Evolutionary conservation across 2,797 vertebrate genomes (phyloP).

Genomic region (Halcyon smyrnensis): DNA sequence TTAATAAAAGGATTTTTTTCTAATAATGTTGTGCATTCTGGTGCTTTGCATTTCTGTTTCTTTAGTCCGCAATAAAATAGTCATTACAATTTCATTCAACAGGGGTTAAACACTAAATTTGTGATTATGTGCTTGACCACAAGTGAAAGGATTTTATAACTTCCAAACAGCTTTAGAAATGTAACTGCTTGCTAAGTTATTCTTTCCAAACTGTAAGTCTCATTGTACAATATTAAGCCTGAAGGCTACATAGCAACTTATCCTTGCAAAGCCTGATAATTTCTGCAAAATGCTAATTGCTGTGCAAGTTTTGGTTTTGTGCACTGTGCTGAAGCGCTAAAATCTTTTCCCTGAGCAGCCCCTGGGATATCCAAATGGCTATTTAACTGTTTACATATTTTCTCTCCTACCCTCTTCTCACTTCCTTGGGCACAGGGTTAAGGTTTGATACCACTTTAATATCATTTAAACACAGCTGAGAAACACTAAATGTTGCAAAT

Average conservation of each 20-base stretch:
- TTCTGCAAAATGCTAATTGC: neutral
- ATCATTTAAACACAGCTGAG: neutral
- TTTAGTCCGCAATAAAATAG: neutral
- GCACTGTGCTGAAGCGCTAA: neutral
- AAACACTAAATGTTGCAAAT: neutral
- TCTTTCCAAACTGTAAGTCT: neutral
- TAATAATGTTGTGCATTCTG: neutral
- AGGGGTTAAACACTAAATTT: neutral
- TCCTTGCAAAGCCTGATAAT: neutral
- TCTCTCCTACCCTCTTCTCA: neutral
- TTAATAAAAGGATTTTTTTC: neutral
- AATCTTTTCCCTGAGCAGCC: neutral
- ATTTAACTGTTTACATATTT: neutral
- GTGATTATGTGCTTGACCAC: neutral
- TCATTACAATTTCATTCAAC: neutral
- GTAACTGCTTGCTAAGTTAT: neutral
- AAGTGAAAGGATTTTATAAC: neutral
- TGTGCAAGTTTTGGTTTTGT: neutral
- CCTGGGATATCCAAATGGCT: fast-evolving
- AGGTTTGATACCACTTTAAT: neutral
- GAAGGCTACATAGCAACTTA: neutral
- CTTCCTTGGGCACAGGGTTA: neutral
- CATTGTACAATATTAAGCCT: neutral
- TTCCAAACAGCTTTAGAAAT: neutral
- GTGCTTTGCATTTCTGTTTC: neutral